Evolutionary conservation across 2,797 vertebrate genomes (phyloP).

Genomic region (Pseudochirops cupreus): DNA sequence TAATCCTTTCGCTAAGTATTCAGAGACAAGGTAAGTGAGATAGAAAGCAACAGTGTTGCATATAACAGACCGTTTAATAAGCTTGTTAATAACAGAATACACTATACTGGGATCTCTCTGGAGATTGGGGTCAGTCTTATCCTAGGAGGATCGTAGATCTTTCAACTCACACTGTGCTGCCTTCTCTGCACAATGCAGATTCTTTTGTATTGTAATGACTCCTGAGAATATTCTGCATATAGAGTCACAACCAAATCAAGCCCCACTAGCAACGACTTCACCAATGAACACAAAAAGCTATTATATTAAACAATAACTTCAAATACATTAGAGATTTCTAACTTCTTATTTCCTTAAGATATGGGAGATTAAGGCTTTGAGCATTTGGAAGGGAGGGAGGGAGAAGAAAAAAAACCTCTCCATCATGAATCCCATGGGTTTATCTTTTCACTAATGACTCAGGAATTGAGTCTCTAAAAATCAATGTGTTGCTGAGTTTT

Average conservation of each 20-base stretch:
- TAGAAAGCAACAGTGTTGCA: background rate
- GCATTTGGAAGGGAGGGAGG: background rate
- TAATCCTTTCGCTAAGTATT: slow-evolving; percentile 41
- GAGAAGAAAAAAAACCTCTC: background rate
- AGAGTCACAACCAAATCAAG: background rate
- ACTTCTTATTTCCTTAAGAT: slow-evolving; percentile 41
- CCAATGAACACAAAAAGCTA: background rate
- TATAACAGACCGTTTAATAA: slow-evolving; percentile 43
- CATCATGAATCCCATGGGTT: background rate
- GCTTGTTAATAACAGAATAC: slow-evolving; percentile 51
- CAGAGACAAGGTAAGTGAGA: slow-evolving; percentile 31
- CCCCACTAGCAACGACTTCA: background rate
- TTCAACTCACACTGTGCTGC: slow-evolving; percentile 1
- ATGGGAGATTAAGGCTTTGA: background rate
- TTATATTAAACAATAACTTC: background rate
- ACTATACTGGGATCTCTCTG: slow-evolving; percentile 49
- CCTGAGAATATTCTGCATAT: background rate
- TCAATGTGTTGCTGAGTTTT: slow-evolving; percentile 13
- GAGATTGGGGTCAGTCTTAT: slow-evolving; percentile 5
- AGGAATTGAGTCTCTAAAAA: slow-evolving; percentile 28
- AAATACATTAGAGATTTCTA: background rate
- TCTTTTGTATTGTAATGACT: background rate
- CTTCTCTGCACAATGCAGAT: slow-evolving; percentile 4
- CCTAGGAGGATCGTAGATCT: slow-evolving; percentile 13
- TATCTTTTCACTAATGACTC: slow-evolving; percentile 14